phyloP scores from a whole-genome alignment of 1,140 invertebrate species.

The Hestina assimilis region DNA sequence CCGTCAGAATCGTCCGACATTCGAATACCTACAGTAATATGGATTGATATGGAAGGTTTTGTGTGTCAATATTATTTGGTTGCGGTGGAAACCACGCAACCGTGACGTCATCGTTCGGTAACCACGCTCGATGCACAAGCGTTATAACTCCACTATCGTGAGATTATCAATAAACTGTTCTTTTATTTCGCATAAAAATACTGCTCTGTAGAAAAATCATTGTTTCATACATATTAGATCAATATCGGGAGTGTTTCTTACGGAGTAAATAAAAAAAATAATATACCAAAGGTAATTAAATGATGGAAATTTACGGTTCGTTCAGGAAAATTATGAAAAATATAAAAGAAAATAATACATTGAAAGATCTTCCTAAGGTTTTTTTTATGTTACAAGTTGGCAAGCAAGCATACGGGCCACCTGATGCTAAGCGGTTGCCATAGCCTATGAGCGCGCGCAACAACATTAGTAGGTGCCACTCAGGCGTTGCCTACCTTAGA shows the following conservation, averaged over 20 bases:
- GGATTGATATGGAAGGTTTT: constrained; percentile 25
- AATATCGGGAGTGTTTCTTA: neutral
- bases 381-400: too few species aligned
- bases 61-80: constrained; percentile 37
- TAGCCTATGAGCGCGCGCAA: too few species aligned
- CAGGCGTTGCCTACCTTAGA: too few species aligned
- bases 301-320: neutral
- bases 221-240: constrained; percentile 2
- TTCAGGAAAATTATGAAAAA: neutral
- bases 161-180: constrained; percentile 56
- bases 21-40: constrained; percentile 26
- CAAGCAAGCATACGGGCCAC: too few species aligned
- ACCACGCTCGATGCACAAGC: constrained; percentile 60
- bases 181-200: constrained; percentile 48
- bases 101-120: constrained; percentile 71
- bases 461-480: too few species aligned
- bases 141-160: constrained; percentile 61
- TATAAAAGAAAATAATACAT: too few species aligned
- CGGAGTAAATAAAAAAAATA: neutral
- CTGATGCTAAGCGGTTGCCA: too few species aligned
- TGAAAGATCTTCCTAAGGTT: too few species aligned
- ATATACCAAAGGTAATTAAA: neutral
- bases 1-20: constrained; percentile 13
- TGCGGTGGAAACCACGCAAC: constrained; percentile 42
- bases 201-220: constrained; percentile 9